Evolutionary conservation across 53 echinoderm and acorn worm species (phyloP).

Genomic region (Luidia sarsii): DNA sequence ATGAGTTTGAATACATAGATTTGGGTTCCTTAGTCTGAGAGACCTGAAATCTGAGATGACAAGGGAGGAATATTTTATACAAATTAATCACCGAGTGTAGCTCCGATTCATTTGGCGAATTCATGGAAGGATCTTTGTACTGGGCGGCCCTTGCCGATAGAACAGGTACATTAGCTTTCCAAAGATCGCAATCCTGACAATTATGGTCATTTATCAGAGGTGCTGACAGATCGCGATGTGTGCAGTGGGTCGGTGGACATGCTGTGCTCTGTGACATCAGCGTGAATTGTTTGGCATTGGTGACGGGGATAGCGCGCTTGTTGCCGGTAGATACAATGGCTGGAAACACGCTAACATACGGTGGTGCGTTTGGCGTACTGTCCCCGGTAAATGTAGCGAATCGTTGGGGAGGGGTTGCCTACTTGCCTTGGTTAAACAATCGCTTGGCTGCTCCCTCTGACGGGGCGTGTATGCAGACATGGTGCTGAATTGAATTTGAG

Average conservation of each 20-base stretch:
- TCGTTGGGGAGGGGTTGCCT: conserved; percentile 24
- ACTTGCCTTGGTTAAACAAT: conserved; percentile 50
- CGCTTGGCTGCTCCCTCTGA: too few species aligned
- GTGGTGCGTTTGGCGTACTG: too few species aligned
- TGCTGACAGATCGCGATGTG: too few species aligned
- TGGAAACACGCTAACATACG: conserved; percentile 36
- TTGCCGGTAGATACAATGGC: too few species aligned
- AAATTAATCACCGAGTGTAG: conserved; percentile 28
- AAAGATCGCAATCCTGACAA: conserved; percentile 39
- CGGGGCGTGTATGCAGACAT: conserved; percentile 32
- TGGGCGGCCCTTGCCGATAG: conserved; percentile 10
- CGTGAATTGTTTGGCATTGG: too few species aligned
- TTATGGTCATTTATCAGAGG: conserved; percentile 39
- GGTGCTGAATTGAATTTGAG: conserved; percentile 52
- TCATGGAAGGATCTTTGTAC: conserved; percentile 44
- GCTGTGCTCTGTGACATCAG: too few species aligned
- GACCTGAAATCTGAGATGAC: not conserved
- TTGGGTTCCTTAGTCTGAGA: too few species aligned
- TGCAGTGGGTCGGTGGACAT: too few species aligned
- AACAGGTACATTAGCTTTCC: conserved; percentile 50
- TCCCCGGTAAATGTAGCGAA: conserved; percentile 52
- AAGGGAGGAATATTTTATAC: conserved; percentile 7
- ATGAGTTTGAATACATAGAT: too few species aligned
- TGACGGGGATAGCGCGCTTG: too few species aligned
- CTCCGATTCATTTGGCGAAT: conserved; percentile 25